Conservation (phyloP, 2,888 invertebrate species). For the Xestia ashworthii region DNA sequence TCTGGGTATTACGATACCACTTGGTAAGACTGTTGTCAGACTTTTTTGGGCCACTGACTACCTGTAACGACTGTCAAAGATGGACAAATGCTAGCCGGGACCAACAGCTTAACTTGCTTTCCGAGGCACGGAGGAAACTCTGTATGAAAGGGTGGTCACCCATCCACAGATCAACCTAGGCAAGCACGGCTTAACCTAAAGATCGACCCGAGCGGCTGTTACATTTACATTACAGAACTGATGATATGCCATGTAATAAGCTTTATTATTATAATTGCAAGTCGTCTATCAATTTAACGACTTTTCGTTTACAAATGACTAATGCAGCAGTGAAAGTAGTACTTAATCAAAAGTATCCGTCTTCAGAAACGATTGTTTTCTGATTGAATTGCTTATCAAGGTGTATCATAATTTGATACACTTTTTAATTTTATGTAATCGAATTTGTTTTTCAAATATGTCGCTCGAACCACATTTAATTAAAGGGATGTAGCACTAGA, state of each 20-base stretch:
- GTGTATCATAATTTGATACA: background rate
- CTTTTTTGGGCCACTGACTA: no score
- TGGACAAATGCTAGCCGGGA: no score
- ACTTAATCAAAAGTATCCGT: background rate
- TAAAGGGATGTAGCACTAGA: background rate
- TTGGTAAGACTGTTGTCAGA: no score
- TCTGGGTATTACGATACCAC: no score
- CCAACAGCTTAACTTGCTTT: no score
- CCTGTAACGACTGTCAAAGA: no score
- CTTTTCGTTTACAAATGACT: background rate
- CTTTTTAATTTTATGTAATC: background rate
- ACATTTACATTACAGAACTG: no score
- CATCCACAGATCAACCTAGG: no score
- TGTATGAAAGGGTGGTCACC: no score
- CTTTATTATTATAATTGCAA: background rate
- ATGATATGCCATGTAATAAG: background rate
- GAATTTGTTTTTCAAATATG: background rate
- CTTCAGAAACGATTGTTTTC: background rate
- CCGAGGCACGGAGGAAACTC: no score
- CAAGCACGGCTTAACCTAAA: no score
- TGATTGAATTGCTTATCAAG: background rate
- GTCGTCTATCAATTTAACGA: conserved; percentile 9
- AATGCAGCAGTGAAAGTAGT: conserved; percentile 16
- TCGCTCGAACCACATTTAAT: background rate
- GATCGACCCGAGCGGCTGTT: no score